These are phyloP conservation scores for Dicentrarchus labrax DNA, from an alignment of 2,113 vertebrate species.

Conservation along the genomic window DNA sequence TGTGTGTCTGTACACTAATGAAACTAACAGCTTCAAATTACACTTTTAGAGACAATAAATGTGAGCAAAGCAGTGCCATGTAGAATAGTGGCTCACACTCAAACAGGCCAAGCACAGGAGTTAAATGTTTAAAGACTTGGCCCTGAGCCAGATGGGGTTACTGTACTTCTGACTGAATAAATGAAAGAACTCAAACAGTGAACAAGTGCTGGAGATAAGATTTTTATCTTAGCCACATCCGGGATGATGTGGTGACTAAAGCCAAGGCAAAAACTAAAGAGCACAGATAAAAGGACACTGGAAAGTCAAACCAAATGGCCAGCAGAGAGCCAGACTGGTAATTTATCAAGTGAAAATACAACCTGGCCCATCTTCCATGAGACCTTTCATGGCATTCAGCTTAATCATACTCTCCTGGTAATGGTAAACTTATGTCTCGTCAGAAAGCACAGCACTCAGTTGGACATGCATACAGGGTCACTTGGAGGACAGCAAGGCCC, in stretches of 20 bases:
- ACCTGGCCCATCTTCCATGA: conserved; percentile 1
- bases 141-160: conserved; percentile 44
- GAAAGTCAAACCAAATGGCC: conserved; percentile 12
- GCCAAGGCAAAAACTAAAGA: conserved; percentile 38
- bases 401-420: conserved; percentile 41
- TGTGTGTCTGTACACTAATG: conserved; percentile 8
- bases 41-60: conserved; percentile 31
- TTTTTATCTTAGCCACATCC: conserved; percentile 60
- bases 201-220: conserved; percentile 64
- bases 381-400: conserved; percentile 16
- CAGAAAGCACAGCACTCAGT: conserved; percentile 9
- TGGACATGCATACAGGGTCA: conserved; percentile 11
- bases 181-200: conserved; percentile 55
- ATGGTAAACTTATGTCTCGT: conserved; percentile 7
- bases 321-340: conserved; percentile 1
- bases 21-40: conserved; percentile 1
- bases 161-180: conserved; percentile 47
- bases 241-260: conserved; percentile 51
- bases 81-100: not conserved
- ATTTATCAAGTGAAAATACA: conserved; percentile 38
- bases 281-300: conserved; percentile 9
- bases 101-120: not conserved
- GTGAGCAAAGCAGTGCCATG: not conserved
- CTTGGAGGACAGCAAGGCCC: conserved; percentile 1
- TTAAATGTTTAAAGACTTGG: conserved; percentile 47